Conservation (phyloP, 2,113 vertebrate species). For the Zosterops lateralis region DNA sequence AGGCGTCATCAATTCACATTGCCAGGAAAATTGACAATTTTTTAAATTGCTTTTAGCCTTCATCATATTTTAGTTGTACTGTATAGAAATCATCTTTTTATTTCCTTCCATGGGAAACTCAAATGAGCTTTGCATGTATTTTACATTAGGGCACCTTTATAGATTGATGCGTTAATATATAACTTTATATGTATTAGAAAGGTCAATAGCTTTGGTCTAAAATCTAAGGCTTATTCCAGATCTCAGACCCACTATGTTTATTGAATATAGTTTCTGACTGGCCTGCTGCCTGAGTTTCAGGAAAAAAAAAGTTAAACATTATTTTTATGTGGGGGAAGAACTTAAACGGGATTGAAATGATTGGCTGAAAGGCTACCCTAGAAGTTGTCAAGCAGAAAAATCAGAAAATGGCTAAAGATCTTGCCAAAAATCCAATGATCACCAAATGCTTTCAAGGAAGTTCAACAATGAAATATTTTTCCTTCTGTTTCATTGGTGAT, state of each 20-base stretch:
- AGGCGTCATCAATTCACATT: slow-evolving; percentile 50
- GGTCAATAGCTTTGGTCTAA: slow-evolving; percentile 70
- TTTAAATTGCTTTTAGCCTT: slow-evolving; percentile 27
- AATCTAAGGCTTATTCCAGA: slow-evolving; percentile 70
- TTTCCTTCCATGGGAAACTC: slow-evolving; percentile 62
- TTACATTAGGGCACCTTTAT: slow-evolving; percentile 73
- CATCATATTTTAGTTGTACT: slow-evolving; percentile 62
- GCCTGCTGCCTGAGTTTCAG: slow-evolving; percentile 79
- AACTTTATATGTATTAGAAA: slow-evolving; percentile 73
- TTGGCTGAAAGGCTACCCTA: slow-evolving; percentile 82
- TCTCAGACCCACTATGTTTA: slow-evolving; percentile 62
- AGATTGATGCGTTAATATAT: slow-evolving; percentile 71
- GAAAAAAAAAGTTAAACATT: slow-evolving; percentile 63
- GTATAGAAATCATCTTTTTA: slow-evolving; percentile 31
- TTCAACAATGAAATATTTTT: not conserved
- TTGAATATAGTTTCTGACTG: slow-evolving; percentile 74
- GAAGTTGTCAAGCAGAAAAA: slow-evolving; percentile 57
- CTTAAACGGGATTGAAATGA: slow-evolving; percentile 58
- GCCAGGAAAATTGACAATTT: slow-evolving; percentile 32
- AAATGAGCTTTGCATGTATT: slow-evolving; percentile 76
- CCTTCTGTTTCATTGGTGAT: not conserved
- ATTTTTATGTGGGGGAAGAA: slow-evolving; percentile 74
- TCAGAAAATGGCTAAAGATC: not conserved
- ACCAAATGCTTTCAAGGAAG: slow-evolving; percentile 12
- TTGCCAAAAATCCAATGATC: slow-evolving; percentile 39